Evolutionary conservation across 2,888 invertebrate genomes (phyloP).

Genomic region (Lysandra coridon): DNA sequence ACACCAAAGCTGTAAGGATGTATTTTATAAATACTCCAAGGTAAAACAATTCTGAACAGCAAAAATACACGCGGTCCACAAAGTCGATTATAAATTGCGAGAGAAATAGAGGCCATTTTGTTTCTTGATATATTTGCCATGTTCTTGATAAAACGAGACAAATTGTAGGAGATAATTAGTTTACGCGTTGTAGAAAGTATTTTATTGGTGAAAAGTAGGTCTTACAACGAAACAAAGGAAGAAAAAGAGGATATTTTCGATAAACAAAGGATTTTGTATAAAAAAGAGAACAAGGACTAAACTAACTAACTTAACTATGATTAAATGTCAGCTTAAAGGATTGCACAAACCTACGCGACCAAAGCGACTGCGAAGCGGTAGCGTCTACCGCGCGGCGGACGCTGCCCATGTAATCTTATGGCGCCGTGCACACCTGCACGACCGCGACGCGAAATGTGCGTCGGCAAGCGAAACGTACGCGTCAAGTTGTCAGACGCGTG

Average conservation of each 20-base stretch:
- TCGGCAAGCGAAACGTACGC: too few relatives aligned
- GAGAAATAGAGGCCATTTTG: conserved; percentile 41
- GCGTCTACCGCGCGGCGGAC: too few relatives aligned
- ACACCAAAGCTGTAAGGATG: background rate
- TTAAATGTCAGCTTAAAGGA: too few relatives aligned
- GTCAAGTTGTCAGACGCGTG: too few relatives aligned
- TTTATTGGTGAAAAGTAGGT: background rate
- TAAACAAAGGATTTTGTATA: too few relatives aligned
- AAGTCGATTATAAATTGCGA: conserved; percentile 44
- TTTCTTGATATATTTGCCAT: conserved; percentile 38
- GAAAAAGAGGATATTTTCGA: background rate
- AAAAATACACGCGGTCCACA: conserved; percentile 38
- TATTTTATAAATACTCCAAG: background rate
- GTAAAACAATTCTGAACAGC: background rate
- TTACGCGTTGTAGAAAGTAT: background rate
- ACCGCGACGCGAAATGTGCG: too few relatives aligned
- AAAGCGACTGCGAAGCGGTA: too few relatives aligned
- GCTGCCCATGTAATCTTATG: too few relatives aligned
- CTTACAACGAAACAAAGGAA: background rate
- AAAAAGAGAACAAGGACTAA: too few relatives aligned
- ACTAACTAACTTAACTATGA: too few relatives aligned
- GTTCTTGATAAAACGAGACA: conserved; percentile 41
- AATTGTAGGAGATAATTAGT: conserved; percentile 45
- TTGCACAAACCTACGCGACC: too few relatives aligned
- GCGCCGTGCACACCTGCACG: too few relatives aligned